Base-by-base conservation (phyloP, 2,797 vertebrate species). In the Limosa lapponica region DNA sequence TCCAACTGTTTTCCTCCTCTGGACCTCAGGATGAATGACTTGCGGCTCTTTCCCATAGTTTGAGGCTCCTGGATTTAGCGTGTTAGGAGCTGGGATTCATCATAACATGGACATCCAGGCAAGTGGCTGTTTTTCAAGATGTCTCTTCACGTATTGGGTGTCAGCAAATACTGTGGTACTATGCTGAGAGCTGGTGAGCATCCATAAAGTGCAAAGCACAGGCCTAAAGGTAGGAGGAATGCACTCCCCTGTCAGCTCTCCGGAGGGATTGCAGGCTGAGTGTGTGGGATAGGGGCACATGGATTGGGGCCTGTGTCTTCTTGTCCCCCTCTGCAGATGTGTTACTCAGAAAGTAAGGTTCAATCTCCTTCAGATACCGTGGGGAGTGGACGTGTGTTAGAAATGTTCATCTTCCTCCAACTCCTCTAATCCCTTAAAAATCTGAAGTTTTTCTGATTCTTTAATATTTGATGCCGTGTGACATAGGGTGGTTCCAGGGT, bases 41-140 rank as follows among this genome's bases (percentile, higher is more conserved):
- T 84, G 67, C 0, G 3, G 61, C 79, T 82, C 36, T 90, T 88
- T 82, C 36, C 89, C 41, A 11, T 89, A 81, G 70, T 75, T 94
- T 10, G 20, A 82, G 74, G 67, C 84, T 94, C 59, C 74, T 65
- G 77, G 51, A 82, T 94, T 95, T 91, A 75, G 51, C 5, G 1
- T 83, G 36, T 84, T 91, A 51, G 81, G 58, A 95, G 81, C 57
- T 84, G 74, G 62, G 69, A 52, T 87, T 95, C 41, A 23, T 82
- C 24, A 0, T 94, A 78, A 79, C 10, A 4, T 28, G 73, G 78
- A 93, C 86, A 52, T 82, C 44, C 69, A 79, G 44, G 55, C 70
- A 91, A 52, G 25, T 34, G 61, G 30, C 37, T 74, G 28, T 61
- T 91, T 77, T 66, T 72, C 48, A 71, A 49, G 75, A 39, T 11